phyloP scores from a whole-genome alignment of 92 coral and sea anemone genomes.

The Nematostella vectensis region DNA sequence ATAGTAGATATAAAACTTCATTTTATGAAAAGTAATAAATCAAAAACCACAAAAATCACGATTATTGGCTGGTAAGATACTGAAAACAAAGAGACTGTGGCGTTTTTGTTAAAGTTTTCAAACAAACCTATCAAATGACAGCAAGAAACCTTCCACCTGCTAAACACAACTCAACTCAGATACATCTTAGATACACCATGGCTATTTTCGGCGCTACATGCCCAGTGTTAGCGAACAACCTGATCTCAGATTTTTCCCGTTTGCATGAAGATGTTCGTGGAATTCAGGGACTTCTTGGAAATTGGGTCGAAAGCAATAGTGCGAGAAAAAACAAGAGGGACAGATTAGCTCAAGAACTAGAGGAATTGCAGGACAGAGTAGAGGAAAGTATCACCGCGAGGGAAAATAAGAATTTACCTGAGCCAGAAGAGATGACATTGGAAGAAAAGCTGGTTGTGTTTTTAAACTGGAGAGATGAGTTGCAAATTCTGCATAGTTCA shows the following conservation, averaged over 20 bases:
- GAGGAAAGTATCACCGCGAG: conserved; percentile 28
- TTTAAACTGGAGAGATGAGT: conserved; percentile 59
- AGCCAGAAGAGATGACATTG: conserved; percentile 33
- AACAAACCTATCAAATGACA: no score
- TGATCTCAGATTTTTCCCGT: conserved; percentile 3
- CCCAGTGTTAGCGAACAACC: no score
- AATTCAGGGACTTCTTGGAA: not conserved
- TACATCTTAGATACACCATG: no score
- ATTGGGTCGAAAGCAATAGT: conserved; percentile 5
- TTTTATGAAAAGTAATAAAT: no score
- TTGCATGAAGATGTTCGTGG: conserved; percentile 7
- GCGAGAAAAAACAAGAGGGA: conserved; percentile 7
- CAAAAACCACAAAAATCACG: no score
- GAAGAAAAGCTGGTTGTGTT: conserved; percentile 30
- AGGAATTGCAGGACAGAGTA: conserved; percentile 22
- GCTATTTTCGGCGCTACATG: no score
- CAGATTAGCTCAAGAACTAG: conserved; percentile 7
- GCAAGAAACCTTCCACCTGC: no score
- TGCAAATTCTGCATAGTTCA: conserved; percentile 47
- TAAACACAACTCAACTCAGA: no score
- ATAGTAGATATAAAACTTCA: no score
- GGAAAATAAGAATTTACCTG: conserved; percentile 9
- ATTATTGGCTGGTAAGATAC: no score
- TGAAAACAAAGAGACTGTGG: no score
- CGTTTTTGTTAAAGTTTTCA: no score